Evolutionary conservation across 2,113 vertebrate species (phyloP), one percentile per base, ranked within the genome.

Genomic region (Sorex araneus): DNA sequence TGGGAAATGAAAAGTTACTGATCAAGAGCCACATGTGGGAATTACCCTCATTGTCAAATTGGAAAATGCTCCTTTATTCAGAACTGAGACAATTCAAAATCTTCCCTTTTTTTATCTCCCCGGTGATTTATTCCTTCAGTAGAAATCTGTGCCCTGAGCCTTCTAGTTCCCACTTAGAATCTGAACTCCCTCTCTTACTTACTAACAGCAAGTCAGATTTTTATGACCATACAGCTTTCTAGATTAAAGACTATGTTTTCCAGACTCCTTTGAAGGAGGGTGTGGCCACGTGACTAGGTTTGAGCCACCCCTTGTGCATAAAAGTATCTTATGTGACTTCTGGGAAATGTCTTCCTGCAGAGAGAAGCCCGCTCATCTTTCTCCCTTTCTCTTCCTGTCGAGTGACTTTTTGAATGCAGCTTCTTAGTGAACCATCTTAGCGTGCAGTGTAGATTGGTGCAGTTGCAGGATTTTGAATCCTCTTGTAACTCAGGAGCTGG

Each of bases 21-120:
- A n/a, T 1, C 6, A 54, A 45, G 18, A 87, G 19, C 11, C n/a
- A 64, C 15, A n/a, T 30, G 30, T 86, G 25, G 27, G 76, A 32
- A 18, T 66, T 87, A 60, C 18, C 25, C 76, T 84, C 50, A 36
- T 83, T 74, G 87, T 92, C 27, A 75, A 32, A 79, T 73, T 64
- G 69, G 67, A 32, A 74, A 87, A 75, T 36, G 2, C 0, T 71
- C 40, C 13, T 81, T 87, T 80, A 27, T n/a, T 77, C 6, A 43
- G 36, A 0, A 66, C 79, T 71, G 34, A 73, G 30, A 71, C 54
- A n/a, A 10, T 70, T 57, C 12, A 54, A 63, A n/a, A 6, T 57
- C 34, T 71, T n/a, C n/a, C n/a, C 8, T 67, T 67, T n/a, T 67
- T 13, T 12, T 47, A 3, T 4, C 43, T 93, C 81, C 36, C 73